Base-by-base conservation (phyloP, 2,797 vertebrate species). In the Falco cherrug region DNA sequence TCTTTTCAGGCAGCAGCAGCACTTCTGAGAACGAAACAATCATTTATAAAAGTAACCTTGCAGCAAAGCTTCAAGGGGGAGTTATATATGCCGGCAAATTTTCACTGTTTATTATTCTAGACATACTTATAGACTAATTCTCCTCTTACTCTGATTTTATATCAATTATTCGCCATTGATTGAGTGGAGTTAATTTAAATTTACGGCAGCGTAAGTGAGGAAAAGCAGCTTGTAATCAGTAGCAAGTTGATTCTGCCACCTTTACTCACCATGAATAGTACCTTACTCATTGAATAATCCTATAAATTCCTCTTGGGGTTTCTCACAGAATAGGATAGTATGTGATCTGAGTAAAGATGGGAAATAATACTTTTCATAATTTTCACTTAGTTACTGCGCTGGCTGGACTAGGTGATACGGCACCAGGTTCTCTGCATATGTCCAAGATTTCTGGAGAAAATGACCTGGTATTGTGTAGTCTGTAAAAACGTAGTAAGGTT, bases 151-250 rank as follows among this genome's bases (percentile, higher is more conserved):
- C 88, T 97, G 94, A 94, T 97, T 97, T 97, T 97, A 86, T 94
- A 96, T 92, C 94, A 96, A 95, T 97, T 96, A 95, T 96, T 97
- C 3, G 6, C 90, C 95, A 97, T 96, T 97, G 96, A 95, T 97
- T 96, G 90, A 97, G 96, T 95, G 84, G 90, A 97, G 96, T 97
- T 96, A 97, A 96, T 97, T 96, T 97, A 97, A 96, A 95, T 97
- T 97, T 96, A 95, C 94, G 91, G 90, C 97, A 87, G 78, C 75
- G 77, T 95, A 94, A 96, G 96, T 95, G 93, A 97, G 91, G 87
- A 96, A 96, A 97, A 96, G 94, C 89, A 0, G 88, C 92, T 89
- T 0, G n/a, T 93, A 97, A 96, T 96, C 89, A 95, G 96, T 70
- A 95, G 87, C 92, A 75, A 93, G 94, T 94, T 95, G 83, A 97